phyloP scores from a whole-genome alignment of 2,797 vertebrate species.

The Gadopsis marmoratus region DNA sequence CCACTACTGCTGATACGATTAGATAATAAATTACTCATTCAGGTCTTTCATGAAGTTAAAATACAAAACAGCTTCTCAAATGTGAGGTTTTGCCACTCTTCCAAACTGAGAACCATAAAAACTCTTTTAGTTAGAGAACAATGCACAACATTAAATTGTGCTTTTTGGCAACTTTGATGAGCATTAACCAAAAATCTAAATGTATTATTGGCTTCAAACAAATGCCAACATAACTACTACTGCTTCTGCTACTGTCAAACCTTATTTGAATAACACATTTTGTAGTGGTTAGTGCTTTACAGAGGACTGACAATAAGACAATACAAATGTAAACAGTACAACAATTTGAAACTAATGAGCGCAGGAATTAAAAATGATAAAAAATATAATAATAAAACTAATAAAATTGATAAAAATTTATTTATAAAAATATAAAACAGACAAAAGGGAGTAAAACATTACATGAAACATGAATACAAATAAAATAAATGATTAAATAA shows the following conservation, averaged over 20 bases:
- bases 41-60: conserved; percentile 1
- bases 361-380: neutral
- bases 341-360: neutral
- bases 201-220: neutral
- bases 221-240: neutral
- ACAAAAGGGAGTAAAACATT: neutral
- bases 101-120: neutral
- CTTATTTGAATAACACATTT: too few species aligned
- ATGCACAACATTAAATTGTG: neutral
- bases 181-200: neutral
- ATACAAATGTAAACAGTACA: neutral
- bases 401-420: neutral
- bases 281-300: too few species aligned
- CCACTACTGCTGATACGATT: conserved; percentile 18
- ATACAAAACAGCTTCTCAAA: neutral
- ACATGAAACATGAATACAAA: neutral
- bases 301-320: neutral
- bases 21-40: conserved; percentile 56
- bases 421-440: neutral
- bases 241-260: neutral
- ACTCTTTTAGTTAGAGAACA: neutral
- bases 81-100: neutral
- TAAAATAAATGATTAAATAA: too few species aligned
- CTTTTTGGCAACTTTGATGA: neutral
- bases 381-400: neutral